Percentiles rank a stretch among this genome's conserved stretches.
Conservation (phyloP, 1,140 invertebrate species). For the Eufriesea mexicana region DNA sequence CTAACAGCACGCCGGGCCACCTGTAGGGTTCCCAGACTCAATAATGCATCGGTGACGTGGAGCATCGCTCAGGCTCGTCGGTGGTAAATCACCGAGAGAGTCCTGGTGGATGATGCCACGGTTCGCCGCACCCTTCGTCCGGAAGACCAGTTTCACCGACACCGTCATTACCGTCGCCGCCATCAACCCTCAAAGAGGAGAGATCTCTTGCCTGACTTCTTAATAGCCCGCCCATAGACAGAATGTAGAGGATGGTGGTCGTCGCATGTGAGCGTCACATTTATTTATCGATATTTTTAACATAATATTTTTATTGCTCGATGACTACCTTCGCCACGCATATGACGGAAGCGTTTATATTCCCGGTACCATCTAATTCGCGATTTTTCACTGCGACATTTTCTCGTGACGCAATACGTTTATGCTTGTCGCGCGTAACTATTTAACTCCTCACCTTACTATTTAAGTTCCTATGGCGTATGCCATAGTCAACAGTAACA, state of each 20-base stretch:
- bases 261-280: constrained; percentile 48
- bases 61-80: constrained; percentile 67
- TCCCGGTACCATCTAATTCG: not conserved
- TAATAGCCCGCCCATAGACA: constrained; percentile 33
- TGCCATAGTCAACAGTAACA: too few species aligned
- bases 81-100: constrained; percentile 65
- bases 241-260: not conserved
- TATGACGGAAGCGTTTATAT: not conserved
- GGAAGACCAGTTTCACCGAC: constrained; percentile 34
- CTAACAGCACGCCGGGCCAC: constrained; percentile 73
- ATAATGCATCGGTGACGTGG: constrained; percentile 76
- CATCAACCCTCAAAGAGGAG: constrained; percentile 34
- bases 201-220: constrained; percentile 59
- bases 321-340: constrained; percentile 26
- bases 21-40: constrained; percentile 78
- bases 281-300: too few species aligned
- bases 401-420: too few species aligned
- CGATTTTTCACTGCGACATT: not conserved
- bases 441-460: too few species aligned
- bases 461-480: too few species aligned
- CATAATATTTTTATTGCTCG: constrained; percentile 68
- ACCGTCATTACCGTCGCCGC: constrained; percentile 35
- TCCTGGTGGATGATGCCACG: constrained; percentile 52
- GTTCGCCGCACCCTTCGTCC: constrained; percentile 36
- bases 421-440: too few species aligned